These are phyloP conservation scores for Tetragonisca angustula DNA, from an alignment of 2,888 invertebrate species.

Conservation along the genomic window DNA sequence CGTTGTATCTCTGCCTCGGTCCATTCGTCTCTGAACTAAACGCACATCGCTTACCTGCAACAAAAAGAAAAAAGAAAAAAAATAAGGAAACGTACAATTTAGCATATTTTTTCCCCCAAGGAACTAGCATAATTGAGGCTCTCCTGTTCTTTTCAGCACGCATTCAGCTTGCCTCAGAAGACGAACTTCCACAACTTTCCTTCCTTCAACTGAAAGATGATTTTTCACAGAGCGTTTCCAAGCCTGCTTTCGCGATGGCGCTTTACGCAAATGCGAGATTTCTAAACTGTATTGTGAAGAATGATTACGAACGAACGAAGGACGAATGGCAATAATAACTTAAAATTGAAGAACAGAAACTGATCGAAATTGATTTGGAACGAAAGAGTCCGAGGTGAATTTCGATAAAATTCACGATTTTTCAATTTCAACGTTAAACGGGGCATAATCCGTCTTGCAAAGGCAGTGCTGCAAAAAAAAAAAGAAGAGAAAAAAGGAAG, in stretches of 20 bases:
- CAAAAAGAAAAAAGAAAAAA: slow-evolving; percentile 19
- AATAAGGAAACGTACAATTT: background rate
- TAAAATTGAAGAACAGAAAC: no score
- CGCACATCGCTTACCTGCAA: slow-evolving; percentile 54
- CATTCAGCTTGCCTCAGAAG: no score
- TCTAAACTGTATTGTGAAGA: no score
- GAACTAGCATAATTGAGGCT: background rate
- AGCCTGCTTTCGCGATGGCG: no score
- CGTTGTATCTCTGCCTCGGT: background rate
- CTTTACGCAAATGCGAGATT: no score
- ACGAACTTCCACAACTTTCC: no score
- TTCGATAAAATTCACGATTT: background rate
- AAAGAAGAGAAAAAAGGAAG: background rate
- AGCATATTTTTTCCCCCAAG: background rate
- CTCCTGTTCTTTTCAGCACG: background rate
- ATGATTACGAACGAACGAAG: no score
- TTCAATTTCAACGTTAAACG: background rate
- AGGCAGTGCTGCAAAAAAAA: background rate
- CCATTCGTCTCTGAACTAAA: background rate
- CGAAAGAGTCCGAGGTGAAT: background rate
- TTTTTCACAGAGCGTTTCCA: no score
- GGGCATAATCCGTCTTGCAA: slow-evolving; percentile 3
- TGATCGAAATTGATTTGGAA: background rate
- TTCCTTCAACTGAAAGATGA: no score
- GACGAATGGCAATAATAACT: no score